phyloP scores from a whole-genome alignment of 2,113 vertebrate species.

The Origma solitaria region DNA sequence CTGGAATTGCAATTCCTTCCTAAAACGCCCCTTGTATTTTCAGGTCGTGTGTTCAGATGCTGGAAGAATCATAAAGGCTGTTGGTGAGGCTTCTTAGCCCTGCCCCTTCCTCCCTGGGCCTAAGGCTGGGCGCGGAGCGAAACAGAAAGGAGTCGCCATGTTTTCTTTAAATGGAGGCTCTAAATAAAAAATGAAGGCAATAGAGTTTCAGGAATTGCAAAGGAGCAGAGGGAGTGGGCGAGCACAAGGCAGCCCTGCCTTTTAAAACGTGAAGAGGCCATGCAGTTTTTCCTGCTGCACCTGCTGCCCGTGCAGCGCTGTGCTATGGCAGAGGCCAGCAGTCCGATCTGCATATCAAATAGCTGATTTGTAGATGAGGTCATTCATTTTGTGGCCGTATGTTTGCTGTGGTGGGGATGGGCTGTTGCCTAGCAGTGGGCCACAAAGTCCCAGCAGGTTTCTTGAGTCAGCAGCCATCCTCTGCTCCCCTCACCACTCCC shows the following conservation, averaged over 20 bases:
- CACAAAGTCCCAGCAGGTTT: constrained; percentile 71
- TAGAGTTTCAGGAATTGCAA: constrained; percentile 51
- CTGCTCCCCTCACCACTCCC: neutral
- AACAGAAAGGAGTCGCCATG: neutral
- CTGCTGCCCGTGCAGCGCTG: constrained; percentile 66
- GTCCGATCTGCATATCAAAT: constrained; percentile 80
- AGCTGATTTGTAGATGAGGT: constrained; percentile 77
- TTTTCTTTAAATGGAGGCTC: constrained; percentile 18
- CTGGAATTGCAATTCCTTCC: neutral
- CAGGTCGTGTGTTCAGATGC: neutral
- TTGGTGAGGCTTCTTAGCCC: neutral
- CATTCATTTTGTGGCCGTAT: constrained; percentile 69
- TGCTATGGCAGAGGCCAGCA: constrained; percentile 60
- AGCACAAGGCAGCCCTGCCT: constrained; percentile 31
- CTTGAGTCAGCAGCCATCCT: constrained; percentile 69
- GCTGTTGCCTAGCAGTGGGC: constrained; percentile 75
- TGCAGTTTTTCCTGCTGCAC: constrained; percentile 66
- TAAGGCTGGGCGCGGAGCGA: neutral
- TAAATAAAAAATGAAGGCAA: constrained; percentile 67
- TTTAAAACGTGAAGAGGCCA: constrained; percentile 49
- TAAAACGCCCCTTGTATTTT: neutral
- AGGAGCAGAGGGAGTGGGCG: constrained; percentile 44
- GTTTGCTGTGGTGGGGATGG: constrained; percentile 69
- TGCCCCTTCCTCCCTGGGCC: neutral
- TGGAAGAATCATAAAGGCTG: neutral